Percentiles rank a stretch among this genome's conserved stretches.
These are phyloP conservation scores for Alces alces DNA, from an alignment of 2,113 vertebrate genomes.

Conservation along the genomic window DNA sequence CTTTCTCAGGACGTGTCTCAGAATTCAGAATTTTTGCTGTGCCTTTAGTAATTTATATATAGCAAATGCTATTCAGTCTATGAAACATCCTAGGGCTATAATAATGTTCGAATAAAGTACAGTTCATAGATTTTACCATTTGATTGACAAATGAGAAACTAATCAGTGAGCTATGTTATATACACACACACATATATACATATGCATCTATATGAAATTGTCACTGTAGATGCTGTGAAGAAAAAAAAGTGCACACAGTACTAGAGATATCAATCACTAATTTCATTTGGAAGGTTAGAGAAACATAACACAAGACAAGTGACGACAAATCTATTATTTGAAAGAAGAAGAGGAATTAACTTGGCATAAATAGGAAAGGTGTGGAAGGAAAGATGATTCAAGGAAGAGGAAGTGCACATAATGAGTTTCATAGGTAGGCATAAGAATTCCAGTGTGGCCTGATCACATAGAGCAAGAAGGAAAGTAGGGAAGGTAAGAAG, in stretches of 20 bases:
- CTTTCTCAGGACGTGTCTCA: background rate
- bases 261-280: background rate
- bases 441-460: background rate
- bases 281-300: background rate
- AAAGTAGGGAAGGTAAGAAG: background rate
- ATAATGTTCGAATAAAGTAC: background rate
- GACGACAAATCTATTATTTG: background rate
- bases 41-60: background rate
- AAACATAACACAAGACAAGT: background rate
- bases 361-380: background rate
- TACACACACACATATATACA: rapidly evolving
- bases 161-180: background rate
- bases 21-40: background rate
- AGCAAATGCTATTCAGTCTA: background rate
- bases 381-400: background rate
- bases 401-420: background rate
- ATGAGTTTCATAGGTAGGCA: background rate
- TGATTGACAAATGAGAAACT: background rate
- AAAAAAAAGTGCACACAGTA: background rate
- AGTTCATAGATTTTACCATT: background rate
- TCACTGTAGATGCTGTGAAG: background rate
- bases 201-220: background rate
- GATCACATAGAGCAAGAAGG: background rate
- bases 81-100: background rate
- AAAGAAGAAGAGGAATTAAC: background rate